Evolutionary conservation across 2,888 invertebrate species (phyloP).

Genomic region (Andrena camellia): DNA sequence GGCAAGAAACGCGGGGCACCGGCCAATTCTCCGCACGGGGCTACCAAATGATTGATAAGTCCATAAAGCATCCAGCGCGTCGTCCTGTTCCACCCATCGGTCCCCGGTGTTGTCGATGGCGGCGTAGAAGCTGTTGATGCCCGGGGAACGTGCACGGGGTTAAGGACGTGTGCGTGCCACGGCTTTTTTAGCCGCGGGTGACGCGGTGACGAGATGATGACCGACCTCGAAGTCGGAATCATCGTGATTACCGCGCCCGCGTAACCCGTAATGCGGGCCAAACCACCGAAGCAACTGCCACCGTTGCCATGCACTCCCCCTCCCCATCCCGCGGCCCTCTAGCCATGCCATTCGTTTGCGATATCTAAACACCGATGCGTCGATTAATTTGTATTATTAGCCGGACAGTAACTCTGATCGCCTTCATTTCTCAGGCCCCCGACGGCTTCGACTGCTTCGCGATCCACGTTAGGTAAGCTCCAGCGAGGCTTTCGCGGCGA

Average conservation of each 20-base stretch:
- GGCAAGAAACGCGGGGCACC: slow-evolving; percentile 62
- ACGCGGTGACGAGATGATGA: slow-evolving; percentile 85
- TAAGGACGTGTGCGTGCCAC: slow-evolving; percentile 66
- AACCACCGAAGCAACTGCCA: slow-evolving; percentile 81
- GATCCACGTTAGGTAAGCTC: slow-evolving; percentile 12
- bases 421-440: slow-evolving; percentile 37
- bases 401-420: slow-evolving; percentile 66
- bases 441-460: slow-evolving; percentile 13
- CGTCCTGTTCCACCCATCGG: slow-evolving; percentile 39
- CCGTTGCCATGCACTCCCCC: slow-evolving; percentile 74
- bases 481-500: not conserved
- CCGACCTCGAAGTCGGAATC: slow-evolving; percentile 81
- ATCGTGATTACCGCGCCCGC: slow-evolving; percentile 84
- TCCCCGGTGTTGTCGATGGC: slow-evolving; percentile 47
- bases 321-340: slow-evolving; percentile 13
- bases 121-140: slow-evolving; percentile 50
- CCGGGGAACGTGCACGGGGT: slow-evolving; percentile 28
- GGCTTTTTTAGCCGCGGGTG: slow-evolving; percentile 82
- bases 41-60: slow-evolving; percentile 85
- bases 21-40: slow-evolving; percentile 67
- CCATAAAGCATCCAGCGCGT: slow-evolving; percentile 79
- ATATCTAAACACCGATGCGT: slow-evolving; percentile 43
- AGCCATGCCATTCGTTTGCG: slow-evolving; percentile 26
- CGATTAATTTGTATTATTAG: slow-evolving; percentile 69
- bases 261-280: slow-evolving; percentile 82